Percentiles rank a stretch among this genome's conserved stretches.
Evolutionary conservation across 2,797 vertebrate genomes (phyloP).

Genomic region (Silurus aristotelis): DNA sequence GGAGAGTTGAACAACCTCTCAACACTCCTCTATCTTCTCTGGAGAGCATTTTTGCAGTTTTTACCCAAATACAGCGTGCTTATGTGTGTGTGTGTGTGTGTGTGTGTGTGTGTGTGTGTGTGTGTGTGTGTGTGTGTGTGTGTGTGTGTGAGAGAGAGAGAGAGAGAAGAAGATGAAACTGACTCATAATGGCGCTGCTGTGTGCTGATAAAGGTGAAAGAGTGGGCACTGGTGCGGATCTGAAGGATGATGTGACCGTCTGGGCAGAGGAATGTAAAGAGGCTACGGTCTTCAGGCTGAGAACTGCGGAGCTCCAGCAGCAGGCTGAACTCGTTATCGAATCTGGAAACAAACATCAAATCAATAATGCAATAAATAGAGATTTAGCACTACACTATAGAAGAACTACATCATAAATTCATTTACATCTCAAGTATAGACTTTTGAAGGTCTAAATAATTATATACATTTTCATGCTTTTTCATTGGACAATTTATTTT

Average conservation of each 20-base stretch:
- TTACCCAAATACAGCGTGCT: not conserved
- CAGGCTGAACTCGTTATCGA: conserved; percentile 83
- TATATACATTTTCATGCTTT: not conserved
- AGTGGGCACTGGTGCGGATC: conserved; percentile 73
- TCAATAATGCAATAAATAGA: not conserved
- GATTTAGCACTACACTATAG: not conserved
- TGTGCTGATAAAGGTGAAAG: conserved; percentile 79
- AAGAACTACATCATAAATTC: not conserved
- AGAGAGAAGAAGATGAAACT: conserved; percentile 54
- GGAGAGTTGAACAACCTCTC: not conserved
- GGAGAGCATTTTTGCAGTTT: not conserved
- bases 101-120: too few species aligned
- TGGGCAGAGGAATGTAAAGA: conserved; percentile 79
- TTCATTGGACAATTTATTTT: not conserved
- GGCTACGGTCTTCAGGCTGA: conserved; percentile 75
- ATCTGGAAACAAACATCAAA: conserved; percentile 66
- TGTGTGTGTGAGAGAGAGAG: too few species aligned
- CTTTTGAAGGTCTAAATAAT: not conserved
- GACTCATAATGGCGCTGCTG: conserved; percentile 87
- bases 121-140: not conserved
- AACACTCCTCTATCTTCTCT: not conserved
- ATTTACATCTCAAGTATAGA: not conserved
- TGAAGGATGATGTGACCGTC: conserved; percentile 79
- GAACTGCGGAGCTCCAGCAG: conserved; percentile 78
- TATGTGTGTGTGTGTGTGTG: not conserved